Evolutionary conservation across 2,113 vertebrate genomes (phyloP), one percentile per base, ranked within the genome.

Genomic region (Oryzias javanicus): DNA sequence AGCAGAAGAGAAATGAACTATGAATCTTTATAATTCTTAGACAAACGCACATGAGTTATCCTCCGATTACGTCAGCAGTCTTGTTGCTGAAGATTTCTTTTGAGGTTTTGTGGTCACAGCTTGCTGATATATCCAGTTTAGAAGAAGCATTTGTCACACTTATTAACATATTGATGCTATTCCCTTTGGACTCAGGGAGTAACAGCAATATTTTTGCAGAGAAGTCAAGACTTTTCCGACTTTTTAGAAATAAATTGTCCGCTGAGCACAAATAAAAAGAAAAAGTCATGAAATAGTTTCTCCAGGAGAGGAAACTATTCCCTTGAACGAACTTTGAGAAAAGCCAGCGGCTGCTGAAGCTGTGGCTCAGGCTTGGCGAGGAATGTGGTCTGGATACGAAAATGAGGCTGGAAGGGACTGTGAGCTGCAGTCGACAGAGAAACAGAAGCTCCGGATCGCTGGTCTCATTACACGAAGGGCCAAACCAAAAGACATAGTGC

Each of bases 321-420:
- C 78, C 55, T n/a, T 17, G 60, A 55, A 75, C 74, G 59, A 4
- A 45, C 14, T 50, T 17, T 45, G 55, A 64, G 59, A 25, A 50
- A 71, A 83, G 70, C 76, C 73, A 76, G 49, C 8, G 54, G 60
- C 66, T 61, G 76, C 69, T 52, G 70, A 81, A 75, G 75, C 54
- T 83, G 80, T 86, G 87, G 82, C 84, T 81, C 47, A 20, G 50
- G 59, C 48, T 76, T 3, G 5, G 24, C 17, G 40, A 49, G 74
- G 79, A 77, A 82, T 73, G 47, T 79, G 72, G 80, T 82, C 72
- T 81, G 78, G 67, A 83, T 47, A 50, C 64, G 72, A 72, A 57
- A 71, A 78, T 52, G 53, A 49, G 66, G 42, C 68, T 70, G 60
- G 74, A 80, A 60, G 51, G 46, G 55, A 66, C 77, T 76, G 41